Conservation (phyloP, 35 echinoderm and acorn worm species). For the Patiria miniata region DNA sequence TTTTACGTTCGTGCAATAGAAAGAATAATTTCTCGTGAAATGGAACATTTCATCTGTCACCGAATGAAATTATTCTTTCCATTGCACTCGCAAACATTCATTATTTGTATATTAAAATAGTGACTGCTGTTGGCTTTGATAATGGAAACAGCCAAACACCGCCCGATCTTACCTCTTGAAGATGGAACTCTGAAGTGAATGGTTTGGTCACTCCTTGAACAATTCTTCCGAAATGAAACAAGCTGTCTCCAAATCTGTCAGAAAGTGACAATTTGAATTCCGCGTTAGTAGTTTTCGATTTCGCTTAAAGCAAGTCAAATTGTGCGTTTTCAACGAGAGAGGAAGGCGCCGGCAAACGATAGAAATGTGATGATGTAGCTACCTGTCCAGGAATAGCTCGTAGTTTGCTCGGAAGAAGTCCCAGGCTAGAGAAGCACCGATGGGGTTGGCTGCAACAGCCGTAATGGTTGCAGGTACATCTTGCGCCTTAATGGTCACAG, state of each 20-base stretch:
- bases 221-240: constrained; percentile 70
- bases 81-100: no score
- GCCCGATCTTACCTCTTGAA: constrained; percentile 71
- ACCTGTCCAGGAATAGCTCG: constrained; percentile 66
- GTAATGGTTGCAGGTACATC: constrained; percentile 43
- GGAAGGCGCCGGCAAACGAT: not conserved
- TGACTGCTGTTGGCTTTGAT: no score
- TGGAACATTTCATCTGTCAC: no score
- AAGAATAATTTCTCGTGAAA: no score
- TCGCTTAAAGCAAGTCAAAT: not conserved
- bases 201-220: constrained; percentile 59
- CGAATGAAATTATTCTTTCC: no score
- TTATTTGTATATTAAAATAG: no score
- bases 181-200: constrained; percentile 84
- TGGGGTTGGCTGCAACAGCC: constrained; percentile 59
- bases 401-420: constrained; percentile 94
- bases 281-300: not conserved
- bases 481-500: not conserved
- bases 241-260: constrained; percentile 70
- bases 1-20: no score
- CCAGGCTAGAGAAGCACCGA: constrained; percentile 83
- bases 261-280: not conserved
- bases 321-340: not conserved
- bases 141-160: no score
- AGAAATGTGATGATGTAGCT: not conserved